Conservation (phyloP, 2,113 vertebrate species). For the Antidorcas marsupialis region DNA sequence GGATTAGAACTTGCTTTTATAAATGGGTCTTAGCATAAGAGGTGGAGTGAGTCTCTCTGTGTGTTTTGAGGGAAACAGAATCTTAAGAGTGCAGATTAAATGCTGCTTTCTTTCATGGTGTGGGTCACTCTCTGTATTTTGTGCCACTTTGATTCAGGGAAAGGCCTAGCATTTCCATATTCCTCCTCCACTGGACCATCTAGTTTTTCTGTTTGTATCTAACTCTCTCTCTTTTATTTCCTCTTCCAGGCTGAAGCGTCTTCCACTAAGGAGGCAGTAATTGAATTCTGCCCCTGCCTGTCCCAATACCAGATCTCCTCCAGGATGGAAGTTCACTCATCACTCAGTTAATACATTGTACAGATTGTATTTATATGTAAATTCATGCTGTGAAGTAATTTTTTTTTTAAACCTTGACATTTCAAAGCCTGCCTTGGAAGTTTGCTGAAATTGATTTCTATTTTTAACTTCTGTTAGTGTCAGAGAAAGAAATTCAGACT, state of each 20-base stretch:
- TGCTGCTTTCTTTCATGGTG: background rate
- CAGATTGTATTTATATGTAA: constrained; percentile 81
- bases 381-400: constrained; percentile 71
- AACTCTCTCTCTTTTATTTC: constrained; percentile 22
- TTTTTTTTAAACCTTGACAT: constrained; percentile 57
- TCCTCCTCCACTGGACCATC: accelerated
- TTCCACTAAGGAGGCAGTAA: constrained; percentile 71
- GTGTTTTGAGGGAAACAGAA: background rate
- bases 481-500: constrained; percentile 21
- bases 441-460: constrained; percentile 54
- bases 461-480: constrained; percentile 48
- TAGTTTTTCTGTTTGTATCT: background rate
- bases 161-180: background rate
- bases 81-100: background rate
- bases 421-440: constrained; percentile 56
- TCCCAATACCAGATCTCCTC: constrained; percentile 64
- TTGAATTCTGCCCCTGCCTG: background rate
- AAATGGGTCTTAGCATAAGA: background rate
- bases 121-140: background rate
- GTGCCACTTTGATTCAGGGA: background rate
- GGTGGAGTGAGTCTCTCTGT: background rate
- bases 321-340: constrained; percentile 55
- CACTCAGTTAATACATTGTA: constrained; percentile 52
- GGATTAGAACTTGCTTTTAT: background rate
- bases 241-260: constrained; percentile 77